Conservation (phyloP, 2,888 invertebrate species). For the Volucella bombylans region DNA sequence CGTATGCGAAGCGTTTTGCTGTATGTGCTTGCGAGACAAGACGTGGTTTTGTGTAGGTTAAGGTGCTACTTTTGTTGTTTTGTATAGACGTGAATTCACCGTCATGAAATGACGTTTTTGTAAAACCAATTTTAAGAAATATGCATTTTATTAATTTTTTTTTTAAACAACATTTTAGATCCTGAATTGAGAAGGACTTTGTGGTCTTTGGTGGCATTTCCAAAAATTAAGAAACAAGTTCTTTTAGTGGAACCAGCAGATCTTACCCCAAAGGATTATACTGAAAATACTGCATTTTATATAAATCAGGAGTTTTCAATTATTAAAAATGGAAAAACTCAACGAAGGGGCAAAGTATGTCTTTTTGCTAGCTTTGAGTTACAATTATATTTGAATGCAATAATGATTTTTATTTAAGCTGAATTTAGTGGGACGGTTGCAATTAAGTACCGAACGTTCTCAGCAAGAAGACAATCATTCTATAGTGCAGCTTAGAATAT, state of each 20-base stretch:
- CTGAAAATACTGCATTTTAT: constrained; percentile 96
- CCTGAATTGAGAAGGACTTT: constrained; percentile 96
- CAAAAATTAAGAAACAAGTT: constrained; percentile 96
- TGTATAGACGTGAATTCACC: not conserved
- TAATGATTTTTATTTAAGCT: constrained; percentile 83
- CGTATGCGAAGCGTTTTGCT: no score
- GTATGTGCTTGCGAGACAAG: no score
- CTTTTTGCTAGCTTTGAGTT: not conserved
- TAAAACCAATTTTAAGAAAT: constrained; percentile 15
- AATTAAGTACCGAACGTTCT: constrained; percentile 96
- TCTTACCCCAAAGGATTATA: constrained; percentile 96
- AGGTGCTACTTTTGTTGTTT: no score
- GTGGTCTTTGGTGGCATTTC: constrained; percentile 97
- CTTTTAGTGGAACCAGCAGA: constrained; percentile 91
- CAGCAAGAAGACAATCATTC: constrained; percentile 99
- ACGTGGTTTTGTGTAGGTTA: no score
- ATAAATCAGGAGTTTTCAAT: constrained; percentile 98
- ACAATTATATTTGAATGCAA: not conserved
- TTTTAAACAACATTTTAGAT: constrained; percentile 83
- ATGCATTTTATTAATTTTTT: not conserved
- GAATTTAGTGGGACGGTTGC: constrained; percentile 97
- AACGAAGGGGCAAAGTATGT: constrained; percentile 92
- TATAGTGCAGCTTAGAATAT: constrained; percentile 97
- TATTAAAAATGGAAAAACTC: constrained; percentile 96
- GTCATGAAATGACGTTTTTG: not conserved